Conservation (phyloP, 2,113 vertebrate genomes). For the Aplodontia rufa region DNA sequence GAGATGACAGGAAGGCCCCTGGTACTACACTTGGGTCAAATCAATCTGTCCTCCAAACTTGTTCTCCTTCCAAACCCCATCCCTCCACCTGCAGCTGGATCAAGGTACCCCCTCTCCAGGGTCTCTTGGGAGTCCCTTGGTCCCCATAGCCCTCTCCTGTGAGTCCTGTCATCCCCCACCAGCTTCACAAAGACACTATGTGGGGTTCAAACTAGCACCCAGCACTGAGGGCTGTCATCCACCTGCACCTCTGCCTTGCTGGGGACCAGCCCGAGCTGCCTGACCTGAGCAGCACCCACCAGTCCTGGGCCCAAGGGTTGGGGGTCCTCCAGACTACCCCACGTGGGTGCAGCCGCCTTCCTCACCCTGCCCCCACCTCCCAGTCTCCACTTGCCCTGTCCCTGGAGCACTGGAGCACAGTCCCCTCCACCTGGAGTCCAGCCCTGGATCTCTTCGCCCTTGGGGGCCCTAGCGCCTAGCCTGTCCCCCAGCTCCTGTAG, state of each 20-base stretch:
- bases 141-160: background rate
- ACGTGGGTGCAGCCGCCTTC: rapidly evolving
- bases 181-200: background rate
- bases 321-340: no score
- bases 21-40: rapidly evolving
- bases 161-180: background rate
- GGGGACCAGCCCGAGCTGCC: background rate
- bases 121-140: background rate
- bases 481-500: no score
- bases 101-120: rapidly evolving
- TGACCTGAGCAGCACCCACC: rapidly evolving
- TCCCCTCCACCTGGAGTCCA: background rate
- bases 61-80: background rate
- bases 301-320: no score
- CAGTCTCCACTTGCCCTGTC: background rate
- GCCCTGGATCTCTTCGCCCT: background rate
- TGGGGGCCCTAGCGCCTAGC: rapidly evolving
- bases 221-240: background rate
- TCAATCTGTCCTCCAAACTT: background rate
- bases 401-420: background rate
- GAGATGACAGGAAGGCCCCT: rapidly evolving
- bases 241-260: rapidly evolving
- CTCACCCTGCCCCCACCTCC: no score
- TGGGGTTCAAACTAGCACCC: background rate
- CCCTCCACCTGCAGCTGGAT: rapidly evolving